Conservation (phyloP, 2,113 vertebrate species). For the Falcunculus frontatus region DNA sequence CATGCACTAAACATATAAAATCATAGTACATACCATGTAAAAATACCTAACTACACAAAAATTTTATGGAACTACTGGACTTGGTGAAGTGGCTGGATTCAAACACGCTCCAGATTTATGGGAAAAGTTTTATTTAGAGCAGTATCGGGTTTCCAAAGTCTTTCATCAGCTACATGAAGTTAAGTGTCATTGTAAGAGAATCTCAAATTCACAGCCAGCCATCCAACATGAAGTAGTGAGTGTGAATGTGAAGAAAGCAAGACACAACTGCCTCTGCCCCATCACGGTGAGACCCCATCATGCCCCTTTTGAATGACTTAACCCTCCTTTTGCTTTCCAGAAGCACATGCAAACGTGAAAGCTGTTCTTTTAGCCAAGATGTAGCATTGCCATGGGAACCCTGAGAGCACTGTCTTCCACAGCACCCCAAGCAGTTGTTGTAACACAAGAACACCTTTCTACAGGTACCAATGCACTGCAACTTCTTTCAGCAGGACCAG, state of each 20-base stretch:
- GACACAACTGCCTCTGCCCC: background rate
- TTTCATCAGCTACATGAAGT: background rate
- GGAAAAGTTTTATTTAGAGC: background rate
- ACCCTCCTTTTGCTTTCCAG: background rate
- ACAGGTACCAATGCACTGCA: background rate
- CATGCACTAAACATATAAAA: background rate
- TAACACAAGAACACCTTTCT: background rate
- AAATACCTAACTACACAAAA: background rate
- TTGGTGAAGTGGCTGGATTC: background rate
- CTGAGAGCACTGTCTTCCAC: background rate
- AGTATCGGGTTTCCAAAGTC: background rate
- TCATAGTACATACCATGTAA: background rate
- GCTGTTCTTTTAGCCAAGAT: background rate
- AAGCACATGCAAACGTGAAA: background rate
- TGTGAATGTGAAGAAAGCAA: background rate
- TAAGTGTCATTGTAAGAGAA: background rate
- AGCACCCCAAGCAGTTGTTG: background rate
- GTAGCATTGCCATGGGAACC: background rate
- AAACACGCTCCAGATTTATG: background rate
- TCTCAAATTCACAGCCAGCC: background rate
- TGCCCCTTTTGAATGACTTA: rapidly evolving
- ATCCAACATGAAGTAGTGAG: rapidly evolving
- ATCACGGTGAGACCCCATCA: background rate
- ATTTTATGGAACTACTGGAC: background rate
- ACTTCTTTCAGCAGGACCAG: background rate